Base-by-base conservation (phyloP, 2,113 vertebrate genomes). In the Lucifuga dentata region DNA sequence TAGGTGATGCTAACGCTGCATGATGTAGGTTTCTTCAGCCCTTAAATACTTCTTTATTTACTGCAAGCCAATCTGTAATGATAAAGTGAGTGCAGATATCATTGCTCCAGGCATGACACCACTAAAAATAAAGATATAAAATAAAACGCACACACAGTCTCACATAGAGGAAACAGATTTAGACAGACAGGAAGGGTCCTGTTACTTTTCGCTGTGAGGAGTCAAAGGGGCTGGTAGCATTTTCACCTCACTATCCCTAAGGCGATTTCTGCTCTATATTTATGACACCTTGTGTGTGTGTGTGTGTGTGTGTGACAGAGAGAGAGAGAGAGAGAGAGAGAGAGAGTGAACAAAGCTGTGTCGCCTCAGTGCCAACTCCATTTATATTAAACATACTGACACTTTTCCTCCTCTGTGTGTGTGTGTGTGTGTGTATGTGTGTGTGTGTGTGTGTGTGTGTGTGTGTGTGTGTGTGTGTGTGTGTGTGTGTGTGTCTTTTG, bases 241-340 rank as follows among this genome's bases (percentile, higher is more conserved):
- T 76, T 72, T 62, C 62, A 67, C 63, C 70, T 68, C 69, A 4
- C 32, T 56, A 66, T 55, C 68, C 81, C 67, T 0, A 29, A 58
- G 46, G 71, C 71, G 33, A 19, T 44, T 67, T 56, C 55, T 58
- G 59, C 21, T 76, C 71, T 66, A 29, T 53, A 65, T 76, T 62
- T 73, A 63, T 59, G 61, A 32, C 48, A n/a, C n/a, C n/a, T n/a
- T 13, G 39, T 13, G 39, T 41, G n/a, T 41, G 39, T 41, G 39
- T 7, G 39, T 41, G 39, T 41, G 39, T 41, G 39, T 16, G 39
- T 41, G 39, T 16, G 39, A n/a, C 3, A 29, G 26, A 5, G 26
- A 29, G 26, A 5, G 26, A 29, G 26, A 5, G 26, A 29, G 26
- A 5, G 26, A 29, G 26, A 5, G 26, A 29, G 26, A 29, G 26